Percentiles rank a stretch among this genome's conserved stretches.
Evolutionary conservation across 1,140 invertebrate species (phyloP).

Genomic region (Cotesia typhae): DNA sequence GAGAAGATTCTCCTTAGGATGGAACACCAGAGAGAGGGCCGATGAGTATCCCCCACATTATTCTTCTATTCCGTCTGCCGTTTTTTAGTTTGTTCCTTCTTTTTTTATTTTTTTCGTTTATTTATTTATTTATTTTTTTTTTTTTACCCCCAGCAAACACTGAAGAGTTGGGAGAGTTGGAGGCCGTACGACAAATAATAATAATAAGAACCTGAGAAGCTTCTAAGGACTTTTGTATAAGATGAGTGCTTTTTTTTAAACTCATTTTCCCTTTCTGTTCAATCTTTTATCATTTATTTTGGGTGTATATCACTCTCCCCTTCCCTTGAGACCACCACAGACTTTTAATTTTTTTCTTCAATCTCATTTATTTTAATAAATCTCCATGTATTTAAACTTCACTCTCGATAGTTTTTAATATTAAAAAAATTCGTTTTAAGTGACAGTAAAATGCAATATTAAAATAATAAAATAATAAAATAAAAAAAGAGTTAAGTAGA

Average conservation of each 20-base stretch:
- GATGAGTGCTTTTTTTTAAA: background rate
- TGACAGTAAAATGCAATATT: too few species aligned
- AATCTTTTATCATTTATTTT: constrained; percentile 3
- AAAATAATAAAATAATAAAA: too few species aligned
- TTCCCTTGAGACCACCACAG: background rate
- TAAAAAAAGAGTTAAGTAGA: too few species aligned
- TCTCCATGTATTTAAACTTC: too few species aligned
- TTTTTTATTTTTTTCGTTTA: too few species aligned
- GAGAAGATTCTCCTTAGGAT: background rate
- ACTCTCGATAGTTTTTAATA: too few species aligned
- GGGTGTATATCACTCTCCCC: background rate
- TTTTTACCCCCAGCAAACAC: background rate
- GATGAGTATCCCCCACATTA: background rate
- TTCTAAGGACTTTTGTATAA: background rate
- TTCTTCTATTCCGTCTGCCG: constrained; percentile 8
- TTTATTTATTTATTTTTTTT: too few species aligned
- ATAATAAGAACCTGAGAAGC: background rate
- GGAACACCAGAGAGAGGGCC: background rate
- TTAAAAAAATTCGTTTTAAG: too few species aligned
- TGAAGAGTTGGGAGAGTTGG: background rate
- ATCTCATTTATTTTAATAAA: too few species aligned
- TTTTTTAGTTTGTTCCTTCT: background rate
- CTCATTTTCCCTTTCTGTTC: background rate
- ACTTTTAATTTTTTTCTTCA: background rate
- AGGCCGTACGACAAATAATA: background rate